Evolutionary conservation across 1,140 invertebrate species (phyloP), one percentile per base, ranked within the genome.

Genomic region (Drosophila saltans): DNA sequence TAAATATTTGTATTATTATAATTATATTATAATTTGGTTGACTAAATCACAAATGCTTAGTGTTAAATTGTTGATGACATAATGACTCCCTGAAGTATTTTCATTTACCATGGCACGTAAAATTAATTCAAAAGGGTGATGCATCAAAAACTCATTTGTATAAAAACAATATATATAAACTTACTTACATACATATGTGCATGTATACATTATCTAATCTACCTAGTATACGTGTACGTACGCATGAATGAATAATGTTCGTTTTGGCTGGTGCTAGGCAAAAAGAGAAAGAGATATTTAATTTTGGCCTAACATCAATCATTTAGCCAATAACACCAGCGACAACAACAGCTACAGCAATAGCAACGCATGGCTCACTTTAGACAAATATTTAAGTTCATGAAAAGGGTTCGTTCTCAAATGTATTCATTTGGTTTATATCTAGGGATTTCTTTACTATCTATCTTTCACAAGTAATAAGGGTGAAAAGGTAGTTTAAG

Each of bases 91-190:
- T 8, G 3, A 24, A 11, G 57, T 40, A 59, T 10, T 39, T 36
- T 16, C 56, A 36, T 33, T 58, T n/a, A 21, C 33, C 21, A 58
- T 33, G 28, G 30, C 28, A 11, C 16, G 16, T 33, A 30, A 58
- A 58, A 58, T 36, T 58, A 58, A 36, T 39, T 9, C 57, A 59
- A 40, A 40, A 40, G 40, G 57, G 57, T 39, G 57, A 59, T 59
- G 57, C 57, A 59, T 59, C 57, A 59, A 59, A 59, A 59, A 59
- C 57, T 59, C 57, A 59, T 59, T 59, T 59, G 36, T 58, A 58
- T 36, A 36, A 21, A 21, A 36, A 58, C 56, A 36, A 28, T 10
- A 36, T n/a, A 36, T 58, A 6, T 55, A 30, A 2, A 48, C 16
- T 2, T 48, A 48, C 16, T 3, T 48, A 48, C 16, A 48, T 39